phyloP scores from a whole-genome alignment of 2,797 vertebrate species.

The Siniperca obscura region DNA sequence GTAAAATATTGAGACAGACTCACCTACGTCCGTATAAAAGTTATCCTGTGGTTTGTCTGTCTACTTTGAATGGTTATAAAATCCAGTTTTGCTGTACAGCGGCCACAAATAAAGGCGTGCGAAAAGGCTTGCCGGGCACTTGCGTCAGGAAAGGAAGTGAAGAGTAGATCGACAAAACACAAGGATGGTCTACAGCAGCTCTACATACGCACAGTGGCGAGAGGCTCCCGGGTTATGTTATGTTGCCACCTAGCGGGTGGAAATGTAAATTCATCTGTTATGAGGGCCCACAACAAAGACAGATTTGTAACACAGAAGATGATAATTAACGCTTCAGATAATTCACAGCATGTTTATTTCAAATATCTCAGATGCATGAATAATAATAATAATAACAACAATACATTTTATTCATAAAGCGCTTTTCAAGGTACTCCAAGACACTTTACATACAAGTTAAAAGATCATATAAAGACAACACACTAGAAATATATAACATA shows the following conservation, averaged over 20 bases:
- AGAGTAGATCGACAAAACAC: background rate
- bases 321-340: too few species aligned
- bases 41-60: background rate
- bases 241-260: slow-evolving; percentile 31
- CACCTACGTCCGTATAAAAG: slow-evolving; percentile 72
- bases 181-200: background rate
- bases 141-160: slow-evolving; percentile 75
- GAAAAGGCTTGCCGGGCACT: slow-evolving; percentile 44
- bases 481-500: too few species aligned
- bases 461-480: too few species aligned
- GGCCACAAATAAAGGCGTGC: slow-evolving; percentile 64
- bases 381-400: too few species aligned
- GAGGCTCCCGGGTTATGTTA: background rate
- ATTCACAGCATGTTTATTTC: too few species aligned
- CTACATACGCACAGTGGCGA: background rate
- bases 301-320: too few species aligned
- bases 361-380: too few species aligned
- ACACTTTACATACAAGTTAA: too few species aligned
- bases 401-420: too few species aligned
- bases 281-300: background rate
- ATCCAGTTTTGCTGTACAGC: slow-evolving; percentile 78
- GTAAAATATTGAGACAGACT: background rate
- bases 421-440: too few species aligned
- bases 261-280: background rate
- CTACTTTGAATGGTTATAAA: slow-evolving; percentile 44